These are phyloP conservation scores for Minunthozetes semirufus DNA, from an alignment of 2,888 invertebrate species.

Conservation along the genomic window DNA sequence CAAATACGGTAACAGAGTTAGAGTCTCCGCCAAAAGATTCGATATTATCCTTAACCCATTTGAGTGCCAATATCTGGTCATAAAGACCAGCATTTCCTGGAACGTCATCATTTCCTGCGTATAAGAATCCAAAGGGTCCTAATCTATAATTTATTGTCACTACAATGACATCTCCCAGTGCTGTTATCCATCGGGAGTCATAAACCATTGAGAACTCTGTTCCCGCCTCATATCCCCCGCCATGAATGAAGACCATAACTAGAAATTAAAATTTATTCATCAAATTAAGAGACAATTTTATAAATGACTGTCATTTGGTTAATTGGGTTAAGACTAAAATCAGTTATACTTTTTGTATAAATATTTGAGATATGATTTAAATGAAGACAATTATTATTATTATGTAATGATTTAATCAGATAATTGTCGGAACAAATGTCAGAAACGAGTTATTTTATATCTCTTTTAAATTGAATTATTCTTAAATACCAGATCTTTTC, in stretches of 20 bases:
- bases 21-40: constrained; percentile 47
- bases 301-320: too few relatives aligned
- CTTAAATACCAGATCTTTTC: background rate
- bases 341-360: too few relatives aligned
- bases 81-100: constrained; percentile 52
- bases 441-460: too few relatives aligned
- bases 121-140: constrained; percentile 48
- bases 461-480: too few relatives aligned
- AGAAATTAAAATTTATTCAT: constrained; percentile 33
- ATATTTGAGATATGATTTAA: too few relatives aligned
- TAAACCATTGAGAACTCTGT: constrained; percentile 43
- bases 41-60: constrained; percentile 44
- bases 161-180: constrained; percentile 51
- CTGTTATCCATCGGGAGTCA: constrained; percentile 28
- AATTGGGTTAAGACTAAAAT: too few relatives aligned
- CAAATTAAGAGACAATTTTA: too few relatives aligned
- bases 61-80: constrained; percentile 51
- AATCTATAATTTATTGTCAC: constrained; percentile 53
- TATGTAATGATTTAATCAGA: too few relatives aligned
- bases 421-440: too few relatives aligned
- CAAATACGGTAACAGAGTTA: constrained; percentile 50
- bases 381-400: too few relatives aligned
- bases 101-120: constrained; percentile 42
- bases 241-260: constrained; percentile 49
- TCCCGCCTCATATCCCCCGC: constrained; percentile 45